Base-by-base conservation (phyloP, 2,797 vertebrate species). In the Macropus fuliginosus region DNA sequence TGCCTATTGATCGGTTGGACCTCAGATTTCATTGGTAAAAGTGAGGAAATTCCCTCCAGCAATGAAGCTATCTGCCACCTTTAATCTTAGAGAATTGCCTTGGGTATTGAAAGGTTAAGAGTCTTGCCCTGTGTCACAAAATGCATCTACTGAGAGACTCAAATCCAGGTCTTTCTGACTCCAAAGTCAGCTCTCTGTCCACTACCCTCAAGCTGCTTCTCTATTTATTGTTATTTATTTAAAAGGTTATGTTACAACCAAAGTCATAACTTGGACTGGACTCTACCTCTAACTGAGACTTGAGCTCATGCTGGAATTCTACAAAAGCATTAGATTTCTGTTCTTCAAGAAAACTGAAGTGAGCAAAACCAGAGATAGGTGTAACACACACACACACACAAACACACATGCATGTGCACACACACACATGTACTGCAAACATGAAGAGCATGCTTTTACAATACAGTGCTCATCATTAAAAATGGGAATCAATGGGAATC, bases 271-370 rank as follows among this genome's bases (percentile, higher is more conserved):
- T 81, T 81, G 40, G 40, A 40, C 2, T 2, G 46, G 8, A 81
- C n/a, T 81, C 18, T 81, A 21, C 18, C 40, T 81, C n/a, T 74
- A 74, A 74, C 62, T 81, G 66, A 81, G 94, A 29, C 40, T 29
- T 93, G 55, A 52, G 5, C 55, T 96, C 94, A 55, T 31, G 18
- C 18, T 28, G 4, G 6, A 56, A 54, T 94, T 93, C 92, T 74
- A 94, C 95, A 81, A 90, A 94, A 81, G 34, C 54, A 12, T 56
- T 91, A 31, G 14, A 89, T 96, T 93, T 56, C 29, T 55, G 90
- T 56, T 54, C 89, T 81, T 93, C 52, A 40, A 92, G 93, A 95
- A 97, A 96, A 95, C 92, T 91, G 56, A 62, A 52, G 89, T 18
- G 14, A 46, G 21, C 40, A 81, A 94, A 94, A 93, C 21, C 40